Base-by-base conservation (phyloP, 2,113 vertebrate species). In the Bagarius yarrelli region DNA sequence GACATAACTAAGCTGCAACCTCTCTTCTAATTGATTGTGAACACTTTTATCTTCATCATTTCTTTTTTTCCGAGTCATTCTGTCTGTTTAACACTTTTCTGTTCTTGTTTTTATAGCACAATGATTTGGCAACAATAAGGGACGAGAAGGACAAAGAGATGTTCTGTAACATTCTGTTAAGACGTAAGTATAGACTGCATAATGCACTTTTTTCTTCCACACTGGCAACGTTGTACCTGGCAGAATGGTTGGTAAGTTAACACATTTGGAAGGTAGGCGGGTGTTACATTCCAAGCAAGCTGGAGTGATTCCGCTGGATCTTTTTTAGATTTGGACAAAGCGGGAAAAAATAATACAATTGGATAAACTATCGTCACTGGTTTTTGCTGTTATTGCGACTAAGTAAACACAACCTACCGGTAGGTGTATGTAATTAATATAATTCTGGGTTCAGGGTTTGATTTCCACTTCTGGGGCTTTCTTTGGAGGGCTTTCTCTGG, bases 241-340 rank as follows among this genome's bases (percentile, higher is more conserved):
- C 70, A 73, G 19, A 73, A 21, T 27, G 70, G 25, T 55, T 73
- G 70, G 27, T 32, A 34, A 73, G 23, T 23, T 13, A 34, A 23
- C 27, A 14, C 70, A 73, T 55, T 73, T 55, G 27, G n/a, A 73
- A 23, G 30, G 50, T 73, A 30, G 70, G 70, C 44, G 70, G 70
- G 70, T 73, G 70, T 73, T 34, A 34, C 44, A 73, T 55, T 23
- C 32, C 50, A 27, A 55, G 19, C 47, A 71, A 30, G 69, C 69
- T 71, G 69, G 27, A 73, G 27, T 55, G 50, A 72, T 32, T 53
- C 32, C 16, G 5, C 21, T 19, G 15, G 15, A 71, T 30, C 8
- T 40, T 40, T n/a, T 69, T 69, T 23, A 47, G 66, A 71, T n/a
- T n/a, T 50, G 4, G 19, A 27, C 25, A 19, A 13, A 53, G 50